phyloP scores from a whole-genome alignment of 2,888 invertebrate genomes.

The Synergus umbraculus region DNA sequence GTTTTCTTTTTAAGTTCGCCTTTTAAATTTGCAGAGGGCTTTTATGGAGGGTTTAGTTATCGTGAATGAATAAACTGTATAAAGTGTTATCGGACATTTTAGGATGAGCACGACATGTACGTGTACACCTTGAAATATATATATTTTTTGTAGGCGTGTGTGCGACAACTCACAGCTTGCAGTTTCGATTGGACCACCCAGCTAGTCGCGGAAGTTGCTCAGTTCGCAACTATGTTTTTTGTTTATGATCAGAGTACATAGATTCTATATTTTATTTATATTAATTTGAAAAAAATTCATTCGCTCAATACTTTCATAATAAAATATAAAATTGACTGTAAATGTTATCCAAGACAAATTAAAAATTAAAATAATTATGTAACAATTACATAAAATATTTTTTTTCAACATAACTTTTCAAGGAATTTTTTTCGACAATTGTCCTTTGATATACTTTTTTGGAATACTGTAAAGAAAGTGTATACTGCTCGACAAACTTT shows the following conservation, averaged over 20 bases:
- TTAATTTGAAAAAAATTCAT: not conserved
- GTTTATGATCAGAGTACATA: conserved; percentile 9
- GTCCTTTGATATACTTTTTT: no score
- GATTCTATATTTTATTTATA: no score
- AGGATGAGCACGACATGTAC: conserved; percentile 28
- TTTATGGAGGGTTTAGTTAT: conserved; percentile 12
- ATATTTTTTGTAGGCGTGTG: conserved; percentile 13
- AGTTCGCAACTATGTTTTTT: conserved; percentile 26
- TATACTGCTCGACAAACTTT: not conserved
- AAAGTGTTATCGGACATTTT: conserved; percentile 39
- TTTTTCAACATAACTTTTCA: no score
- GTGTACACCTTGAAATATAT: conserved; percentile 34
- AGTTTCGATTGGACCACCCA: conserved; percentile 41
- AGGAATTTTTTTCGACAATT: no score
- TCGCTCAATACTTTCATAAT: conserved; percentile 3
- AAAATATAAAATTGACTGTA: not conserved
- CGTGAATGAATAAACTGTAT: conserved; percentile 33
- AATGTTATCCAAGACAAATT: no score
- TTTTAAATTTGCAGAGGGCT: conserved; percentile 12
- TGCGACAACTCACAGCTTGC: conserved; percentile 39
- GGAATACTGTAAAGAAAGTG: no score
- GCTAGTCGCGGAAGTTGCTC: conserved; percentile 39
- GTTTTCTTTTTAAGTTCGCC: not conserved
- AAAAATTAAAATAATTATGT: not conserved
- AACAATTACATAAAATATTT: not conserved